Percentiles rank a stretch among this genome's conserved stretches.
Conservation (phyloP, 2,113 vertebrate species). For the rabbit (Oryctolagus cuniculus) region DNA sequence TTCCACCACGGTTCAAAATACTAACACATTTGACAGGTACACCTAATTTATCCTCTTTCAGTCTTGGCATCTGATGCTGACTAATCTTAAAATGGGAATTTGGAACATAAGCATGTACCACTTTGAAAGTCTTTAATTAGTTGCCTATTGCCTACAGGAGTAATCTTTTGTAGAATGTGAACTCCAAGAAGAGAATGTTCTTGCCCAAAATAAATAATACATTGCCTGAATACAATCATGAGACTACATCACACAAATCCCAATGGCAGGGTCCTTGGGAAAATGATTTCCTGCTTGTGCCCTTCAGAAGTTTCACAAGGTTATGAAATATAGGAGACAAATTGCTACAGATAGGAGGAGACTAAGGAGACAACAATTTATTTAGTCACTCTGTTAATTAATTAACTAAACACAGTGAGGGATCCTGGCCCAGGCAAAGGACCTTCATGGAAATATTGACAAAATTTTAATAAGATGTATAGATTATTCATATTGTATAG, state of each 20-base stretch:
- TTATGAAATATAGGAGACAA: neutral
- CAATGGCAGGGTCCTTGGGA: neutral
- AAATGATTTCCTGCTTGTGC: neutral
- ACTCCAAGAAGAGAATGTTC: neutral
- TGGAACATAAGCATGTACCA: neutral
- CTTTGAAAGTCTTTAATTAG: conserved; percentile 15
- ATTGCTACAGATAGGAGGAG: neutral
- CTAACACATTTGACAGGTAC: neutral
- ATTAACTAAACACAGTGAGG: neutral
- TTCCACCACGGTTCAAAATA: neutral
- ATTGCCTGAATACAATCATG: neutral
- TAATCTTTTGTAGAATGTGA: conserved; percentile 8
- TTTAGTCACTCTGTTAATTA: neutral
- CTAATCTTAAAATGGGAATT: conserved; percentile 30
- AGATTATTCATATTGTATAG: neutral
- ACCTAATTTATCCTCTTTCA: neutral
- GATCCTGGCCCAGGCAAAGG: conserved; percentile 3
- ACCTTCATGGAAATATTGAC: neutral
- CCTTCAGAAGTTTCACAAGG: neutral
- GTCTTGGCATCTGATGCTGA: conserved; percentile 12
- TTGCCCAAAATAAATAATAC: neutral
- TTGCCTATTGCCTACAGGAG: neutral
- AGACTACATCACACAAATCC: neutral
- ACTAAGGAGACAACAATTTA: neutral
- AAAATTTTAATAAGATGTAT: neutral